Evolutionary conservation across 2,888 invertebrate genomes (phyloP).

Genomic region (Argyra leucocephala): DNA sequence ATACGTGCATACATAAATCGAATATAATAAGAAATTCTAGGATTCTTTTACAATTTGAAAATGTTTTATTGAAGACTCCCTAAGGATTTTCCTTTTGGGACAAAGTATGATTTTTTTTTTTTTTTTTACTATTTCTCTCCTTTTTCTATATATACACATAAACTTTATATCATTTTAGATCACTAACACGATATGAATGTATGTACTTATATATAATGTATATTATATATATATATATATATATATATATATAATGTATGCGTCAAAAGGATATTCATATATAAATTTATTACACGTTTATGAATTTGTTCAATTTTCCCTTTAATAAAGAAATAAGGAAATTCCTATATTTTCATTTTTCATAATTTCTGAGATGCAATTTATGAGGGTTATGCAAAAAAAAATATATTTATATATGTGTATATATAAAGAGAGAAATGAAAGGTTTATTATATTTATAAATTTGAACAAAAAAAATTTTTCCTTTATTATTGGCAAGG

Average conservation of each 20-base stretch:
- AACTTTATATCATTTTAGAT: neutral
- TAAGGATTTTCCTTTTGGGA: slow-evolving; percentile 6
- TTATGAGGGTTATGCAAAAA: too few relatives aligned
- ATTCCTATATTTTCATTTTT: neutral
- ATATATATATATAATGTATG: too few relatives aligned
- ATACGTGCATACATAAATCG: neutral
- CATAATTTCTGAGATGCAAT: too few relatives aligned
- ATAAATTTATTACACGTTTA: neutral
- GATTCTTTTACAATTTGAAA: too few relatives aligned
- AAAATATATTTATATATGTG: too few relatives aligned
- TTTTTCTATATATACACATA: too few relatives aligned
- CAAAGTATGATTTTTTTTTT: too few relatives aligned
- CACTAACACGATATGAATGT: neutral
- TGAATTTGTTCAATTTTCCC: neutral
- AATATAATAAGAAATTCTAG: neutral
- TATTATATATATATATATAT: too few relatives aligned
- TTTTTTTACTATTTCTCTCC: too few relatives aligned
- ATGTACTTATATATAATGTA: neutral
- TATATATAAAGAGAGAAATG: too few relatives aligned
- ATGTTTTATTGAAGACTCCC: neutral
- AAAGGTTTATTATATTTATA: too few relatives aligned
- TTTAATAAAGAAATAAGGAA: neutral
- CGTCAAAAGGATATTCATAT: neutral
- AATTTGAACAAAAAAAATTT: too few relatives aligned
- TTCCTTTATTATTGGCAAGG: neutral